Conservation (phyloP, 2,113 vertebrate species). For the Tapirus terrestris region DNA sequence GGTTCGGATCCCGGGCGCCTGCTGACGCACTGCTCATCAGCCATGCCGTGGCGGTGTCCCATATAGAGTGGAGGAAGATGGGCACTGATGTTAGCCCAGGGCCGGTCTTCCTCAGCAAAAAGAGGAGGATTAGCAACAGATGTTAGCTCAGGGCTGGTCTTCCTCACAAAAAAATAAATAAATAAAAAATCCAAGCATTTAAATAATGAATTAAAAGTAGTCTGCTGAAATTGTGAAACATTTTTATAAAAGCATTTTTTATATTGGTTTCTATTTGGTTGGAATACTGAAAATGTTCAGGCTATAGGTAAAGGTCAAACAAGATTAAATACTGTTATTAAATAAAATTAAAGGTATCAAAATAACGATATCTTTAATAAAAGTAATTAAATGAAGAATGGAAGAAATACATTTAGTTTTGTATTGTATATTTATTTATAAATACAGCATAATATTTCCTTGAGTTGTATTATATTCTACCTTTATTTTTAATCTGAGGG, state of each 20-base stretch:
- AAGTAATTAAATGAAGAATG: neutral
- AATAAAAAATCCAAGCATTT: slow-evolving; percentile 8
- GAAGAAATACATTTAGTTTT: neutral
- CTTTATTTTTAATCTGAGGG: neutral
- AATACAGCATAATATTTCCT: slow-evolving; percentile 4
- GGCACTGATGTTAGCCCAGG: too few species aligned
- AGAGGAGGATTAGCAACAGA: too few species aligned
- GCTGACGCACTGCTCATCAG: too few species aligned
- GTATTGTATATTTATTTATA: neutral
- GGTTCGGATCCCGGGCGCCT: too few species aligned
- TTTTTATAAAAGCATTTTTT: neutral
- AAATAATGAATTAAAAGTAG: slow-evolving; percentile 41
- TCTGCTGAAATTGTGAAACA: slow-evolving; percentile 13
- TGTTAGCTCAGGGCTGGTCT: too few species aligned
- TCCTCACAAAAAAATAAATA: too few species aligned
- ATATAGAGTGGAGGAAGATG: too few species aligned
- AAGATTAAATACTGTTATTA: slow-evolving; percentile 2
- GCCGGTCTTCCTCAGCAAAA: too few species aligned
- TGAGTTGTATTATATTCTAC: neutral
- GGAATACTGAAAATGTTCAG: slow-evolving; percentile 24
- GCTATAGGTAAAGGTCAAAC: neutral
- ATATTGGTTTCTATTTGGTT: neutral
- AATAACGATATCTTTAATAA: slow-evolving; percentile 6
- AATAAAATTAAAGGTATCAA: slow-evolving; percentile 27
- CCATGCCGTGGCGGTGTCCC: too few species aligned